Percentiles rank a stretch among this genome's conserved stretches.
phyloP scores from a whole-genome alignment of 1,140 invertebrate genomes.

The Conus betulinus region DNA sequence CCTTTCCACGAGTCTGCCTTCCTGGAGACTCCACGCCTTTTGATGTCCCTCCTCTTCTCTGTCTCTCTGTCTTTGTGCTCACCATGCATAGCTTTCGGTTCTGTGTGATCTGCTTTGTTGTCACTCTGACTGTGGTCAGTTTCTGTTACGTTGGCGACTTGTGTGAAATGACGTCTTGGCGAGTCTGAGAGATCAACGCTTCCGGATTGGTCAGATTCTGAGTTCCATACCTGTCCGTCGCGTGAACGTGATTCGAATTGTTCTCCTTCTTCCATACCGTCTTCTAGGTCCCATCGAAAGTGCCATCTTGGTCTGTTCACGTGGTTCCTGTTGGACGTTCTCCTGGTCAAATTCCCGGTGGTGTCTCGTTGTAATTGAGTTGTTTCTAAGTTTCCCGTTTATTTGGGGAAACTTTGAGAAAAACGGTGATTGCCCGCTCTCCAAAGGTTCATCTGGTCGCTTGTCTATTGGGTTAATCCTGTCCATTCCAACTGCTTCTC shows the following conservation, averaged over 20 bases:
- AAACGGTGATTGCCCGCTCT: neutral
- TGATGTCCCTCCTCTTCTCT: neutral
- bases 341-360: neutral
- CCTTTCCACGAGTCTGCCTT: neutral
- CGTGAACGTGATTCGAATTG: neutral
- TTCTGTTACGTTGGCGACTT: too few relatives aligned
- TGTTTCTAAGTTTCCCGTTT: neutral
- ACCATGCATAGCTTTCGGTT: too few relatives aligned
- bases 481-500: too few relatives aligned
- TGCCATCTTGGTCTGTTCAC: conserved; percentile 18
- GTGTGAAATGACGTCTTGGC: too few relatives aligned
- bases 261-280: neutral
- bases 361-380: neutral
- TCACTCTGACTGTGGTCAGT: too few relatives aligned
- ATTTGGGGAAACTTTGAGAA: neutral
- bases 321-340: neutral
- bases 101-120: too few relatives aligned
- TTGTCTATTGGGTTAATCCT: too few relatives aligned
- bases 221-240: too few relatives aligned
- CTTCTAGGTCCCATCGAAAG: neutral
- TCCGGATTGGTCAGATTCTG: too few relatives aligned
- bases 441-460: too few relatives aligned
- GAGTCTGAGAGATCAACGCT: too few relatives aligned
- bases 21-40: neutral
- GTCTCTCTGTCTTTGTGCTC: too few relatives aligned